Conservation (phyloP, 1,140 invertebrate species). For the Proctacanthus coquilletti region DNA sequence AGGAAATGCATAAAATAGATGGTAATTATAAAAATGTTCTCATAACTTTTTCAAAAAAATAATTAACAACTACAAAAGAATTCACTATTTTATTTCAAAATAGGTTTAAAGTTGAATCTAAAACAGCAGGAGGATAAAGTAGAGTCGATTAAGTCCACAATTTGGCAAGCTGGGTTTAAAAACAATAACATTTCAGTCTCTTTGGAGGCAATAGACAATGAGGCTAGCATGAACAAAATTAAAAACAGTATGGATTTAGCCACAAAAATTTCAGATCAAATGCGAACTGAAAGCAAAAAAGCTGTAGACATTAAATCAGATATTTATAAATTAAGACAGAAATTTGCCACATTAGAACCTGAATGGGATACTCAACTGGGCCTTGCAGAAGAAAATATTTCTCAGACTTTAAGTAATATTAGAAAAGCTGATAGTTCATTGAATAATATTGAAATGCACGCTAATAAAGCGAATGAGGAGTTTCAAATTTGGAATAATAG, state of each 20-base stretch:
- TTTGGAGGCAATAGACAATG: constrained; percentile 13
- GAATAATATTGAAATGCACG: constrained; percentile 33
- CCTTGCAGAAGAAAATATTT: constrained; percentile 27
- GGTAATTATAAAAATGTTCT: constrained; percentile 14
- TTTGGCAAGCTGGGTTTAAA: constrained; percentile 35
- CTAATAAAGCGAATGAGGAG: constrained; percentile 35
- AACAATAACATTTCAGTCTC: constrained; percentile 35
- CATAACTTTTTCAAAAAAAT: neutral
- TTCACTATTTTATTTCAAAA: neutral
- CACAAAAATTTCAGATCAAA: constrained; percentile 30
- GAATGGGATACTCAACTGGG: constrained; percentile 38
- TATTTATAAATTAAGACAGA: constrained; percentile 34
- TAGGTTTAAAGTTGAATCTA: constrained; percentile 22
- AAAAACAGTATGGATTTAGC: constrained; percentile 31
- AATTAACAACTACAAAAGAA: neutral
- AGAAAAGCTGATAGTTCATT: constrained; percentile 32
- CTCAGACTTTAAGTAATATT: constrained; percentile 22
- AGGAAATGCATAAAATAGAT: constrained; percentile 31
- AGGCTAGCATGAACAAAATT: constrained; percentile 18
- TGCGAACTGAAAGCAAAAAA: constrained; percentile 34
- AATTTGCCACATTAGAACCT: constrained; percentile 36
- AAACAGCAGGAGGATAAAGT: constrained; percentile 33
- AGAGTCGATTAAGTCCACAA: constrained; percentile 31
- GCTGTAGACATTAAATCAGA: constrained; percentile 32
- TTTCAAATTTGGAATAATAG: constrained; percentile 44